These are phyloP conservation scores for Zapornia atra DNA, from an alignment of 2,113 vertebrate genomes.

Conservation along the genomic window DNA sequence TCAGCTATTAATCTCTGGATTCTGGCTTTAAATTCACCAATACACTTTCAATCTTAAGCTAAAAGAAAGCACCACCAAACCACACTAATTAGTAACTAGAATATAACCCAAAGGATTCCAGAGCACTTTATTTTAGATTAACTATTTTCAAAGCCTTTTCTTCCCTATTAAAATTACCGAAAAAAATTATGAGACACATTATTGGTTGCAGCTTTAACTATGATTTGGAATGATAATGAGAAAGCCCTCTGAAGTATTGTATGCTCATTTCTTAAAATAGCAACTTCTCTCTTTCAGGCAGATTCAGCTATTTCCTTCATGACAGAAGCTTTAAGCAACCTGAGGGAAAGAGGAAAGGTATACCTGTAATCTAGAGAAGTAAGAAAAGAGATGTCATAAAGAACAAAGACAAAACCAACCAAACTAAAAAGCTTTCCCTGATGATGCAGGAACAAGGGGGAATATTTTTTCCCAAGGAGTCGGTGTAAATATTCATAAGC, in stretches of 20 bases:
- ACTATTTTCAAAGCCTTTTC: not conserved
- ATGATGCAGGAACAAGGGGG: not conserved
- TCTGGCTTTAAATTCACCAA: not conserved
- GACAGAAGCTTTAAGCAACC: not conserved
- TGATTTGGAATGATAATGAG: not conserved
- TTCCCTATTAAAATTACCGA: not conserved
- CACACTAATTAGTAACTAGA: not conserved
- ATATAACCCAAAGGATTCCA: not conserved
- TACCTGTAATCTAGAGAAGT: not conserved
- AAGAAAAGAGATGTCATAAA: not conserved
- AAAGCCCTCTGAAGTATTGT: not conserved
- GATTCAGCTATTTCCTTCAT: not conserved
- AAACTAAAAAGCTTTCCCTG: not conserved
- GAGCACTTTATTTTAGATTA: not conserved
- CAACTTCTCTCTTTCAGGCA: not conserved
- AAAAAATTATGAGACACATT: not conserved
- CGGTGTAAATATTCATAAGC: not conserved
- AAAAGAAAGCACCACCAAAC: not conserved
- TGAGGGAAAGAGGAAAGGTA: not conserved
- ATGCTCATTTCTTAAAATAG: not conserved
- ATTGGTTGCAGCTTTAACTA: not conserved
- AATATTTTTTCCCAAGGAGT: not conserved
- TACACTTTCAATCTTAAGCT: not conserved
- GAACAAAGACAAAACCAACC: not conserved
- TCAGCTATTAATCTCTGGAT: not conserved